A percentile compares a stretch with the other conserved stretches of the same genome.
These are phyloP conservation scores for Corydoras sp. DNA, from an alignment of 2,113 vertebrate genomes.

Conservation along the genomic window DNA sequence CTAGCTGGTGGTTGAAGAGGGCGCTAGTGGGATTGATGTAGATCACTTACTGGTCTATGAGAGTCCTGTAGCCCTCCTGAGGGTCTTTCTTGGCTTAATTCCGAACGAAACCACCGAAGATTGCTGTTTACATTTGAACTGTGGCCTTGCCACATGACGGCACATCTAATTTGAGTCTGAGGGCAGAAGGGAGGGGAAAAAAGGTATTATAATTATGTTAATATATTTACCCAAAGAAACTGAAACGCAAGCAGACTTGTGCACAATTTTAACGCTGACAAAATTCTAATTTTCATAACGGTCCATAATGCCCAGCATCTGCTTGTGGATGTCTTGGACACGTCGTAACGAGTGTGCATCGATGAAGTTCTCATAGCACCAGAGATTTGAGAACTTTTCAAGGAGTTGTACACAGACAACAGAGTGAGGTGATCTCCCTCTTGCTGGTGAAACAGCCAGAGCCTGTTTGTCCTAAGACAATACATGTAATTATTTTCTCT, in stretches of 20 bases:
- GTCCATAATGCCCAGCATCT: slow-evolving; percentile 99
- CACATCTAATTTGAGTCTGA: slow-evolving; percentile 93
- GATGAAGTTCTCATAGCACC: slow-evolving; percentile 99
- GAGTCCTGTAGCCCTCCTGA: slow-evolving; percentile 91
- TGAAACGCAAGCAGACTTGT: too few species aligned
- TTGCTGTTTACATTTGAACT: slow-evolving; percentile 93
- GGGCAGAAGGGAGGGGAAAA: background rate
- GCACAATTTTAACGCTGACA: too few species aligned
- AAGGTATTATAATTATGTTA: background rate
- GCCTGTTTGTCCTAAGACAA: slow-evolving; percentile 88
- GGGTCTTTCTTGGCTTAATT: slow-evolving; percentile 98
- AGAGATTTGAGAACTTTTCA: slow-evolving; percentile 98
- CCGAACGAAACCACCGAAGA: slow-evolving; percentile 96
- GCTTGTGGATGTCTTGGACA: slow-evolving; percentile 95
- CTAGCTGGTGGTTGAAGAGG: slow-evolving; percentile 94
- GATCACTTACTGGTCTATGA: slow-evolving; percentile 96
- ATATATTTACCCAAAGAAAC: too few species aligned
- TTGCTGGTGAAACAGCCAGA: slow-evolving; percentile 93
- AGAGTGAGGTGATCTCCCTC: slow-evolving; percentile 96
- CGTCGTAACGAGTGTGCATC: slow-evolving; percentile 90
- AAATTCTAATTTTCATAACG: slow-evolving; percentile 61
- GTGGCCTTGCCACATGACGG: slow-evolving; percentile 96
- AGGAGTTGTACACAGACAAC: slow-evolving; percentile 96
- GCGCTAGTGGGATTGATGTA: slow-evolving; percentile 98
- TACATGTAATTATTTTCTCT: background rate